Evolutionary conservation across 2,797 vertebrate genomes (phyloP), one percentile per base, ranked within the genome.

Genomic region (Okamejei kenojei): DNA sequence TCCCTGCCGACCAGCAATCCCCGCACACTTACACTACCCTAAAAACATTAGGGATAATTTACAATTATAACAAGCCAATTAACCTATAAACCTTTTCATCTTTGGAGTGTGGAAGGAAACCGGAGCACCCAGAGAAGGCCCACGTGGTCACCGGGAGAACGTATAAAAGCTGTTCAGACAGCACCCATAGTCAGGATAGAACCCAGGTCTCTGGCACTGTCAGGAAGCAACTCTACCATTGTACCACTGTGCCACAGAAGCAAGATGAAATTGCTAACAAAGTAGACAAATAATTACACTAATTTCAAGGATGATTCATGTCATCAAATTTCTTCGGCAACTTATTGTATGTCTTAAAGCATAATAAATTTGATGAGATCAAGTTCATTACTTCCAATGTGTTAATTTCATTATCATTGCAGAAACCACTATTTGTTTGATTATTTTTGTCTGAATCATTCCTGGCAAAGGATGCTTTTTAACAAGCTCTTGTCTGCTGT

Each of bases 401-500:
- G 5, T 17, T 13, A 86, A 63, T 86, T 23, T n/a, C 61, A 54
- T 58, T 84, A 15, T 29, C 45, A 11, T 29, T 29, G 29, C 58
- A 86, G 61, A n/a, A 63, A 29, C 29, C n/a, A 63, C 82, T 0
- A 13, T 63, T 84, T 54, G 26, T 86, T 26, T 15, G n/a, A n/a
- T 86, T 26, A 63, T 63, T 4, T n/a, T 4, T 26, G 29, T 98
- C 97, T 97, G 96, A 96, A 96, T 97, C 96, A 97, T 98, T 97
- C 96, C 96, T 96, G 96, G 96, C 97, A 97, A 97, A 97, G 97
- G 96, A 97, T 96, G 96, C 96, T 97, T 97, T 96, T 97, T 98
- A 98, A 98, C 97, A 97, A 98, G 96, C 97, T 96, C 96, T 96
- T 97, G 96, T 97, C 96, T 95, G 94, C 94, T 97, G 96, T 94